phyloP scores from a whole-genome alignment of 2,797 vertebrate genomes.

The Poeciliopsis turneri region DNA sequence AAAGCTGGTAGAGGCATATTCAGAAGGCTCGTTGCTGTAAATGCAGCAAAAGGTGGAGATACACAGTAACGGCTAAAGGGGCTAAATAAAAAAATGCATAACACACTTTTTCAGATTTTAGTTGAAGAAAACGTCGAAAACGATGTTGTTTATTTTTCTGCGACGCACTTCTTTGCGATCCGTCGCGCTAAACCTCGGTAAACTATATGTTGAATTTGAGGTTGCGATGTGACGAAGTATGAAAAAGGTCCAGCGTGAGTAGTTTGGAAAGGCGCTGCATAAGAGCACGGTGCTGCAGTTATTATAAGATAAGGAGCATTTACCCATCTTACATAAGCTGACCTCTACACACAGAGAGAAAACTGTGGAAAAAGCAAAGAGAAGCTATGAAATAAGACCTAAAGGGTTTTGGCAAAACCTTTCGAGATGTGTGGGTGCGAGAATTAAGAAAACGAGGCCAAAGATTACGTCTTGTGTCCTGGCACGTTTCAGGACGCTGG shows the following conservation, averaged over 20 bases:
- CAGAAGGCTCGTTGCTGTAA: not conserved
- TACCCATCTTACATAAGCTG: constrained; percentile 49
- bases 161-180: not conserved
- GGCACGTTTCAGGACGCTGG: constrained; percentile 66
- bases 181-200: not conserved
- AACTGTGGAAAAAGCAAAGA: constrained; percentile 44
- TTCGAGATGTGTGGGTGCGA: constrained; percentile 51
- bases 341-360: constrained; percentile 32
- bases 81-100: not conserved
- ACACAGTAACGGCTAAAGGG: not conserved
- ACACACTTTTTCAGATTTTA: not conserved
- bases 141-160: not conserved
- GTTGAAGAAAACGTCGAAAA: not conserved
- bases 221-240: not conserved
- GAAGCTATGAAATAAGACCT: constrained; percentile 39
- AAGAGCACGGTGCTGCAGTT: not conserved
- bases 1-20: too few relatives aligned
- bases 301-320: constrained; percentile 27
- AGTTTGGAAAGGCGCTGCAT: not conserved
- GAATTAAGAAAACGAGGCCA: constrained; percentile 56
- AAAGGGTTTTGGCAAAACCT: constrained; percentile 32
- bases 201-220: not conserved
- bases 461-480: constrained; percentile 70
- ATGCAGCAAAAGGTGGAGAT: not conserved
- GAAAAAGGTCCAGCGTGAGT: not conserved